Conservation (phyloP, 2,888 invertebrate species). For the Bombyx huttoni region DNA sequence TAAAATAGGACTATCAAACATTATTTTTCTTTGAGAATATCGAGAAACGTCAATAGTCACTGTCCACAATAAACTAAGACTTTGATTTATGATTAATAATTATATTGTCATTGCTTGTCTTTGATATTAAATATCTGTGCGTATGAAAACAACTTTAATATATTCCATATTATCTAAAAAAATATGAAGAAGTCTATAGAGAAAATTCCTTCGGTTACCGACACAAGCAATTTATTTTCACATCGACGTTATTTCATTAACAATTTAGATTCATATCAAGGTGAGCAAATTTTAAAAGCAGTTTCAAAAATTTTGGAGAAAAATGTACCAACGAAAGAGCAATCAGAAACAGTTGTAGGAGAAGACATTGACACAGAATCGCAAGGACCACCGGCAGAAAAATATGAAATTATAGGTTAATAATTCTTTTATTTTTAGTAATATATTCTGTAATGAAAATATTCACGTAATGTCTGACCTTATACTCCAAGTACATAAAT, state of each 20-base stretch:
- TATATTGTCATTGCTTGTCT: too few relatives aligned
- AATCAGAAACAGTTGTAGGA: constrained; percentile 29
- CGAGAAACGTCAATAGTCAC: too few relatives aligned
- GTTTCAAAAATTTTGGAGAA: constrained; percentile 38
- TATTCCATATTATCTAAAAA: background rate
- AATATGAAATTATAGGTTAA: constrained; percentile 53
- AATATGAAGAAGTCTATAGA: background rate
- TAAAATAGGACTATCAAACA: too few relatives aligned
- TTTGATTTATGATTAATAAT: too few relatives aligned
- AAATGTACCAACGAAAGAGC: constrained; percentile 23
- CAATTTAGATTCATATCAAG: constrained; percentile 74
- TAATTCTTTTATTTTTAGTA: background rate
- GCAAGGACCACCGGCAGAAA: constrained; percentile 29
- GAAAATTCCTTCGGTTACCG: constrained; percentile 19
- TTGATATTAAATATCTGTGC: too few relatives aligned
- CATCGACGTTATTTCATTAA: constrained; percentile 73
- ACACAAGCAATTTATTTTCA: constrained; percentile 32
- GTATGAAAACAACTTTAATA: too few relatives aligned
- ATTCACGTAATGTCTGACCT: background rate
- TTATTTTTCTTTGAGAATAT: too few relatives aligned
- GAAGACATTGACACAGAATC: constrained; percentile 31
- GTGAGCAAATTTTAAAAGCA: constrained; percentile 54
- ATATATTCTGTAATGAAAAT: background rate
- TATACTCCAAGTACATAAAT: too few relatives aligned
- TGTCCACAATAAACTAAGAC: too few relatives aligned